phyloP scores from a whole-genome alignment of 2,113 vertebrate species.

The Choloepus hoffmanni region DNA sequence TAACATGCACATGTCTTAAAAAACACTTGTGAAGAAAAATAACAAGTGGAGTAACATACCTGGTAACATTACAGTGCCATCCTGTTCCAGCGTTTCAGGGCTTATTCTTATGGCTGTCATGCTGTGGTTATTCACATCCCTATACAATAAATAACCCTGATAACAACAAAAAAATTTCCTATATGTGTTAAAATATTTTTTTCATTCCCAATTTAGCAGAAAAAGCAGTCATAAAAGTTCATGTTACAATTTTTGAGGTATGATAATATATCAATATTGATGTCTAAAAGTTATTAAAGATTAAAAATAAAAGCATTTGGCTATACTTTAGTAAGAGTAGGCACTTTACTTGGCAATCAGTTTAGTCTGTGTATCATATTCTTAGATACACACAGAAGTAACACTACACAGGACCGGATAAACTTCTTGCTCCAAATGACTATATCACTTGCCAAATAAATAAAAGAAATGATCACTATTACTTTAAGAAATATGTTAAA shows the following conservation, averaged over 20 bases:
- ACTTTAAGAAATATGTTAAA: slow-evolving; percentile 33
- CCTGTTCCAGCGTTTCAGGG: slow-evolving; percentile 98
- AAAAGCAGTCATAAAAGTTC: background rate
- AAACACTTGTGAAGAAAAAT: slow-evolving; percentile 28
- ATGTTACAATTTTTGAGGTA: background rate
- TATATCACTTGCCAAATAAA: slow-evolving; percentile 2
- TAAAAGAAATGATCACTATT: slow-evolving; percentile 21
- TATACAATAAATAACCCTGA: slow-evolving; percentile 97
- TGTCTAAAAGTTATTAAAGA: background rate
- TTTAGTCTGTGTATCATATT: background rate
- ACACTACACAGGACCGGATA: background rate
- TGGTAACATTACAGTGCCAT: slow-evolving; percentile 95
- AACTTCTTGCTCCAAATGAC: slow-evolving; percentile 42
- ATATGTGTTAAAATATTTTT: slow-evolving; percentile 34
- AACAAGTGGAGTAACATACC: slow-evolving; percentile 86
- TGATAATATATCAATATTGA: background rate
- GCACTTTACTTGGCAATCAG: background rate
- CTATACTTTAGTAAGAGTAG: slow-evolving; percentile 6
- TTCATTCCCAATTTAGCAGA: slow-evolving; percentile 36
- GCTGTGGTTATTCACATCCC: slow-evolving; percentile 96
- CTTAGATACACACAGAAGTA: background rate
- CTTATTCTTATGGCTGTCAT: slow-evolving; percentile 97
- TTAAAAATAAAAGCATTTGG: slow-evolving; percentile 39
- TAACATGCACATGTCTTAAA: slow-evolving; percentile 58
- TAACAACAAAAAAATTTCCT: slow-evolving; percentile 63